phyloP scores from a whole-genome alignment of 2,888 invertebrate genomes.

The Dasypolia templi region DNA sequence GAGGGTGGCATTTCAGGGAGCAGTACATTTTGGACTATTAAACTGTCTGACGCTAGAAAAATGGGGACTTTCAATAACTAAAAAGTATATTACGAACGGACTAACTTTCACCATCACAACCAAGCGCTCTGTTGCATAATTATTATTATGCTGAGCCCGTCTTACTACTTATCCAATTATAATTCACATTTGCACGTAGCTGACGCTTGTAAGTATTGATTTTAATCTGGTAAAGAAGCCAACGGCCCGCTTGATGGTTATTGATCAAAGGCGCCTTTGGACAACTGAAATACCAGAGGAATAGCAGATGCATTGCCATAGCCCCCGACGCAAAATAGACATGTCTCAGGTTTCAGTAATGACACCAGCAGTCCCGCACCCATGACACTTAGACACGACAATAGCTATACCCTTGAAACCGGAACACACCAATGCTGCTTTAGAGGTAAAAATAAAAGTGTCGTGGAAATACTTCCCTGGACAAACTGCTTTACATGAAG shows the following conservation, averaged over 20 bases:
- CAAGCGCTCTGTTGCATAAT: constrained; percentile 65
- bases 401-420: neutral
- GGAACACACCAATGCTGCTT: too few relatives aligned
- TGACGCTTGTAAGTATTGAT: neutral
- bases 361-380: neutral
- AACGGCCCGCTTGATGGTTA: neutral
- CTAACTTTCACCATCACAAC: constrained; percentile 74
- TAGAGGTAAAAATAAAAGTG: neutral
- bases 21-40: constrained; percentile 57
- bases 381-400: too few relatives aligned
- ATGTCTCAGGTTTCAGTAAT: neutral
- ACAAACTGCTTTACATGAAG: neutral
- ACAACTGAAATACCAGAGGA: too few relatives aligned
- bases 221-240: neutral
- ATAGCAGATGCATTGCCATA: neutral
- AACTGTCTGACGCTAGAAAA: constrained; percentile 64
- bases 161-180: constrained; percentile 44
- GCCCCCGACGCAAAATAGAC: neutral
- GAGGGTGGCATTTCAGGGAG: constrained; percentile 53
- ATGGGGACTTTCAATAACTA: constrained; percentile 62
- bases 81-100: constrained; percentile 68
- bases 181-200: constrained; percentile 27
- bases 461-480: neutral
- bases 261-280: neutral
- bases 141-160: constrained; percentile 55